These are phyloP conservation scores for Apogon talboti DNA, from an alignment of 2,797 vertebrate genomes.

Conservation along the genomic window DNA sequence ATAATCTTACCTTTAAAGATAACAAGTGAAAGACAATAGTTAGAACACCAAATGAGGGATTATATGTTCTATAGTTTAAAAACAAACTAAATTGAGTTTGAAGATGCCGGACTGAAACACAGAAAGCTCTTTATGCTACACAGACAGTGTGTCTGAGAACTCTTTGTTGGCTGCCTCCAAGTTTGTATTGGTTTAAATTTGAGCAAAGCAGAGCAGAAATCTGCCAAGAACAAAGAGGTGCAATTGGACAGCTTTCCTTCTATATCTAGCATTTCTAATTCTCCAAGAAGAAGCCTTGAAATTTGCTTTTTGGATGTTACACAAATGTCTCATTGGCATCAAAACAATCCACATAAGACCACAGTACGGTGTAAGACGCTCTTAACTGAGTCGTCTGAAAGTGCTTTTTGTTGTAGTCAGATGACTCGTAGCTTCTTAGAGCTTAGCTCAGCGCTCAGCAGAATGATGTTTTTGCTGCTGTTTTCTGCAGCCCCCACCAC, in stretches of 20 bases:
- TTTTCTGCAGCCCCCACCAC: slow-evolving; percentile 13
- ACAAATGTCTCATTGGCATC: slow-evolving; percentile 43
- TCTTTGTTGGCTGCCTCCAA: slow-evolving; percentile 16
- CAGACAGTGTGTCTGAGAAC: slow-evolving; percentile 24
- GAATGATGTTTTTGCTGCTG: slow-evolving; percentile 41
- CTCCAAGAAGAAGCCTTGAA: slow-evolving; percentile 24
- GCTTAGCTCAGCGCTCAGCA: slow-evolving; percentile 45
- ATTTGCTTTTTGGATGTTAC: slow-evolving; percentile 31
- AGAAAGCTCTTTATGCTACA: slow-evolving; percentile 23
- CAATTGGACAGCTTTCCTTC: slow-evolving; percentile 34
- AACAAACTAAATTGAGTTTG: not conserved
- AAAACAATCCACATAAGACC: slow-evolving; percentile 6
- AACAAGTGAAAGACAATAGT: slow-evolving; percentile 12
- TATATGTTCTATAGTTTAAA: no score
- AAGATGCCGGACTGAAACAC: slow-evolving; percentile 11
- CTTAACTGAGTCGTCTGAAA: not conserved
- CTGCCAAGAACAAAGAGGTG: slow-evolving; percentile 32
- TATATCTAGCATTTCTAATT: slow-evolving; percentile 24
- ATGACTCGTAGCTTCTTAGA: slow-evolving; percentile 36
- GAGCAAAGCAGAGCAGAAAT: slow-evolving; percentile 13
- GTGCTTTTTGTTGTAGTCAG: slow-evolving; percentile 33
- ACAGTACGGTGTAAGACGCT: not conserved
- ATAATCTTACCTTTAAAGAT: slow-evolving; percentile 17
- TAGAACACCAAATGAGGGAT: not conserved
- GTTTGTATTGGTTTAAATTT: slow-evolving; percentile 19